Base-by-base conservation (phyloP, 2,888 invertebrate species). In the Drosophila engyochracea region DNA sequence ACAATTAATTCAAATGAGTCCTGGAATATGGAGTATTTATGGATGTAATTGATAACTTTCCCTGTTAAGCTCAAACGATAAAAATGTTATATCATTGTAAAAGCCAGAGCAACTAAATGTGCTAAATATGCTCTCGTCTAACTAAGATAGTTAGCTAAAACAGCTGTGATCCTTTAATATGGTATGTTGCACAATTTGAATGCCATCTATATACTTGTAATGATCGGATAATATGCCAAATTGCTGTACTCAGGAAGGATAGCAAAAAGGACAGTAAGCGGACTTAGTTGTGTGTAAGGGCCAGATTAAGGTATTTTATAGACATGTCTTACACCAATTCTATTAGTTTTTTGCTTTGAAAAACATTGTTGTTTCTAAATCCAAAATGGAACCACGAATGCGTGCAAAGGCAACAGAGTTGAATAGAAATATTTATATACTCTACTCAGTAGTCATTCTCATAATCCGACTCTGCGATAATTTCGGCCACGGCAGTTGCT, bases 401-500 rank as follows among this genome's bases (percentile, higher is more conserved):
- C 10, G 59, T 55, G 59, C 49, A 51, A 16, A 16, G 35, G 12
- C 47, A 44, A 51, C 28, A 22, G 39, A 72, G 25, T 65, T 58
- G 33, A 51, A 49, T 53, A 28, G 2, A 44, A 52, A 60, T 31
- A 5, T 19, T n/a, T 65, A 62, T 69, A 41, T 69, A 73, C 81
- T 53, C 77, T 62, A 72, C 77, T 62, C 74, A 74, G 41, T 82
- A 72, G 54, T 82, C 82, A 14, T 90, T 83, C 31, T 82, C 82
- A 65, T 72, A 61, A 5, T 85, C 82, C 16, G 82, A 76, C 57
- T 79, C 81, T n/a, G 79, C 68, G 55, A 74, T 85, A 19, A 84
- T 83, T 53, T 83, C 83, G 47, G 91, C 88, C 37, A 78, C 91
- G 49, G 87, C 88, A 19, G 79, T 88, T 19, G 81, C 87, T 68